Evolutionary conservation across 2,113 vertebrate genomes (phyloP), one percentile per base, ranked within the genome.

Genomic region (Neodontobutis hainanensis): DNA sequence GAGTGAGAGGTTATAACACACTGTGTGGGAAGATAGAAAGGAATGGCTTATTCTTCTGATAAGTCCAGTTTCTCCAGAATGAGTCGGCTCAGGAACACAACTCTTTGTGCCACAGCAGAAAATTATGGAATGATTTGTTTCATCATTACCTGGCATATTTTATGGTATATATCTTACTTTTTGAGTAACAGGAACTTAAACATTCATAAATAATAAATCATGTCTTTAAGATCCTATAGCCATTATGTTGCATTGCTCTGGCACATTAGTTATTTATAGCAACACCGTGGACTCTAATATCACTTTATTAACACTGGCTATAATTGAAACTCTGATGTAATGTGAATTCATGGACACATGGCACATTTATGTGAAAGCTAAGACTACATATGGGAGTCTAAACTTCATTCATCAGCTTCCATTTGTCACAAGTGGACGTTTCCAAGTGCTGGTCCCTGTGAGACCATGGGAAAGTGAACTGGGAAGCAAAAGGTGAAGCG

Each of bases 401-500:
- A 11, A 46, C 44, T 14, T 46, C 11, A 14, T 14, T 46, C 16
- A 49, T 67, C 52, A 65, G 34, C 40, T 76, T 65, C 63, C 56
- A 65, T 15, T 55, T 74, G 48, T 16, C 57, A 40, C 44, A 8
- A 34, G n/a, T 48, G 62, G 65, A 71, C 74, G 77, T 61, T 61
- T 80, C 57, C 75, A 76, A 70, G 71, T 36, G 50, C 40, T 32
- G 32, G 1, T 61, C 50, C 42, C 70, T 15, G 59, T 55, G 46
- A 72, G 65, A 53, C 27, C 57, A 79, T 71, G 60, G 74, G 70
- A 81, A 80, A 68, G 68, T 70, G 65, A 80, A 77, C 32, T 14
- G 1, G 38, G 35, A 51, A 42, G 16, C 61, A 62, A 50, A 46
- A 56, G 7, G 16, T 56, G 45, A 83, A 75, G 51, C 43, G 27